These are phyloP conservation scores for Phlogophora meticulosa DNA, from an alignment of 2,888 invertebrate genomes.

Conservation along the genomic window DNA sequence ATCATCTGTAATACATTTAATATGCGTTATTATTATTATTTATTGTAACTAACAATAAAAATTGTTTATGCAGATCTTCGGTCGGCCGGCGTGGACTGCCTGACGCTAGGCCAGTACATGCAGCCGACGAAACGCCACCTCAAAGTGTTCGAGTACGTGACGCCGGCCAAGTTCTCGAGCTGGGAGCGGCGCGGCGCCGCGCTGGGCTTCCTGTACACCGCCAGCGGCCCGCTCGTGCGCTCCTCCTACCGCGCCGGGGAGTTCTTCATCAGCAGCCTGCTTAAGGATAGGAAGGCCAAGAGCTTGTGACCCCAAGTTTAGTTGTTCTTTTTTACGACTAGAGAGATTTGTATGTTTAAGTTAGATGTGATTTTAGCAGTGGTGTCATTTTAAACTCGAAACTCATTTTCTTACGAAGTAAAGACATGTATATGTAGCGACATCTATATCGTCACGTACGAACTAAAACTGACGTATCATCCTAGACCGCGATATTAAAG, in stretches of 20 bases:
- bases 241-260: constrained; percentile 99
- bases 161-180: constrained; percentile 97
- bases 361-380: constrained; percentile 23
- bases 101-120: constrained; percentile 99
- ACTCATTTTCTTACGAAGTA: no score
- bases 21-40: background rate
- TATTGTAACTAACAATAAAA: no score
- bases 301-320: constrained; percentile 74
- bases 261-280: constrained; percentile 96
- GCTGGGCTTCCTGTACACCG: constrained; percentile 98
- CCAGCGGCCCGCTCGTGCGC: constrained; percentile 98
- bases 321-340: background rate
- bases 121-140: constrained; percentile 99
- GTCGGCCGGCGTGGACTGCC: constrained; percentile 96
- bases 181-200: constrained; percentile 96
- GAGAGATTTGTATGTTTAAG: background rate
- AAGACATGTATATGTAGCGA: no score
- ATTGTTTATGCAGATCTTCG: constrained; percentile 93
- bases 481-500: no score
- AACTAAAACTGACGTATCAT: no score
- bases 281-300: constrained; percentile 91
- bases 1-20: no score
- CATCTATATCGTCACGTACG: no score
- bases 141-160: constrained; percentile 98
- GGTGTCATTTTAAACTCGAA: no score